Base-by-base conservation (phyloP, 2,797 vertebrate genomes). In the Antrozous pallidus region DNA sequence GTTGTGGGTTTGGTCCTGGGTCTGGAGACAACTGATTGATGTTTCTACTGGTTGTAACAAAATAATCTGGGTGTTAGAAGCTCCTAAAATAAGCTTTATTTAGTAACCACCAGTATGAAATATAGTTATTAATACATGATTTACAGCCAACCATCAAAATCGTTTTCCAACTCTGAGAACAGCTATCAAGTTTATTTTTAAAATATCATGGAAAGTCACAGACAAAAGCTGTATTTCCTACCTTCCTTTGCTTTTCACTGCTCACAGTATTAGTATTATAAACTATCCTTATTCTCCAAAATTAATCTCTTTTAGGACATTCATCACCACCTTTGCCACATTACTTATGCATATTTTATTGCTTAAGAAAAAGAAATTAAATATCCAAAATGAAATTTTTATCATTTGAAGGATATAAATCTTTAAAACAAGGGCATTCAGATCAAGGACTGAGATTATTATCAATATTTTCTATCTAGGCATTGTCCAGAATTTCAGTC, bases 271-370 rank as follows among this genome's bases (percentile, higher is more conserved):
- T 95, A 94, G 71, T 95, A 91, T 95, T 96, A 92, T 69, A 97
- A 97, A 90, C 54, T 96, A 80, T 12, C 28, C 36, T 97, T 96
- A 82, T 0, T 3, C 38, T 82, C 24, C 33, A 54, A 78, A 96
- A 90, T 94, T 94, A 94, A 94, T 96, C 93, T 97, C 79, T 90
- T 75, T 67, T 77, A 95, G 95, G 96, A 67, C 89, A 86, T 88
- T 91, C 94, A 93, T 97, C 96, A 90, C 12, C 75, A 65, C 33
- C 61, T 80, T 63, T 83, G 83, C 58, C 73, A 93, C 38, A 84
- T 94, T 94, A 91, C 89, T 93, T 93, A 93, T 93, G 75, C 73
- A 71, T 85, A 94, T 96, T 95, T 98, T 95, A 96, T 95, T 95
- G 87, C 77, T 94, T 94, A 96, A 86, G 33, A 58, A 95, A 85